Base-by-base conservation (phyloP, 2,888 invertebrate species). In the Campaea margaritaria region DNA sequence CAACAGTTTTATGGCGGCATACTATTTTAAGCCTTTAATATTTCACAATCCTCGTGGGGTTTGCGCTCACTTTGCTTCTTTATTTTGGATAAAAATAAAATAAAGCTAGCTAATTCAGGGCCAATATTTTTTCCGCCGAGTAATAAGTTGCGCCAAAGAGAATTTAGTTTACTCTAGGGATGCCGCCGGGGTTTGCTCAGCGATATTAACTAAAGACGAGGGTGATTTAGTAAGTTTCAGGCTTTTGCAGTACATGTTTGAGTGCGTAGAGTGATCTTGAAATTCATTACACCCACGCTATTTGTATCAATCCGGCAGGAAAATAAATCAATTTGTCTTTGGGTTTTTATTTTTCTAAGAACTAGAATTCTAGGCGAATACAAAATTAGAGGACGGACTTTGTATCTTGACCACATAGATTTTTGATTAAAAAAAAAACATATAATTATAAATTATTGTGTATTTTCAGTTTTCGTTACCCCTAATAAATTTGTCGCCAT, bases 91-190 rank as follows among this genome's bases (percentile, higher is more conserved):
- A 52, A 54, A 51, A 41, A 61, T 52, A 61, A 44, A 61, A 47
- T 34, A 34, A 54, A 46, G 39, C 49, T 55, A 55, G n/a, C n/a
- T n/a, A 63, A 58, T 61, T 64, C 59, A 48, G 50, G 48, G 39
- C 36, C 51, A 42, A 42, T 38, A 57, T 56, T 63, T 62, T 45
- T 59, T 56, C 39, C 31, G 9, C 43, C 38, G 47, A 63, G 49
- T 57, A 57, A 63, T 61, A 49, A 46, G 51, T 57, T 47, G 53
- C 14, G 53, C 49, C 47, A 51, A 50, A 10, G 38, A 46, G 49
- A 52, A 58, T 58, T 41, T 52, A 50, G 63, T 58, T 53, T 50
- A 34, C 59, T 45, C 54, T 14, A 8, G 59, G 45, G 59, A 60
- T 34, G 41, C n/a, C n/a, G 27, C 11, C 39, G 21, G 27, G 58